These are phyloP conservation scores for Rhyacichthys aspro DNA, from an alignment of 2,797 vertebrate genomes.

Conservation along the genomic window DNA sequence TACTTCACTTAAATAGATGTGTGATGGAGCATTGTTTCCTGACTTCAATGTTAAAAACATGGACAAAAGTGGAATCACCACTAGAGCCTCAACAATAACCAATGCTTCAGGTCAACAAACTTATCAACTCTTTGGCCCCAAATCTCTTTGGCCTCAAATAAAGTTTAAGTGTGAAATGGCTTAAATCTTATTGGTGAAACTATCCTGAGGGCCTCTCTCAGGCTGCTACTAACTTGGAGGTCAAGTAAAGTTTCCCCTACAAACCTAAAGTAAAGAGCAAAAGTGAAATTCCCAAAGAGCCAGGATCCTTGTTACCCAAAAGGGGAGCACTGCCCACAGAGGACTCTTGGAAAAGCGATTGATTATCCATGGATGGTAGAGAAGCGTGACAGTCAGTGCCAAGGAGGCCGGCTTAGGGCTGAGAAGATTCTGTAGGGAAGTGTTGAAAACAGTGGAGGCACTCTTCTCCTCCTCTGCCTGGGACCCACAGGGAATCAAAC, in stretches of 20 bases:
- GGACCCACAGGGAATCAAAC: conserved; percentile 72
- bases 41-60: conserved; percentile 10
- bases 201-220: background rate
- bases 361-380: conserved; percentile 78
- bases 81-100: background rate
- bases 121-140: background rate
- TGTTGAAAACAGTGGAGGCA: conserved; percentile 60
- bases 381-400: conserved; percentile 77
- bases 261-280: conserved; percentile 63
- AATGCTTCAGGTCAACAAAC: background rate
- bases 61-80: background rate
- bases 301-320: conserved; percentile 60
- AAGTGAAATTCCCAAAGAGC: conserved; percentile 73
- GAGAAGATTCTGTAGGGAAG: conserved; percentile 68
- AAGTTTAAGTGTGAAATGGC: background rate
- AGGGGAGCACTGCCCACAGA: conserved; percentile 60
- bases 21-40: too few relatives aligned
- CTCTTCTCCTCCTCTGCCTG: conserved; percentile 51
- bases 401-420: conserved; percentile 75
- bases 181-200: background rate
- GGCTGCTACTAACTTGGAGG: conserved; percentile 33
- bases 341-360: conserved; percentile 75
- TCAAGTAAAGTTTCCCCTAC: conserved; percentile 66
- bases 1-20: too few relatives aligned
- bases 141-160: conserved; percentile 2